Evolutionary conservation across 2,888 invertebrate species (phyloP), one percentile per base, ranked within the genome.

Genomic region (Melikaiella ostensackeni): DNA sequence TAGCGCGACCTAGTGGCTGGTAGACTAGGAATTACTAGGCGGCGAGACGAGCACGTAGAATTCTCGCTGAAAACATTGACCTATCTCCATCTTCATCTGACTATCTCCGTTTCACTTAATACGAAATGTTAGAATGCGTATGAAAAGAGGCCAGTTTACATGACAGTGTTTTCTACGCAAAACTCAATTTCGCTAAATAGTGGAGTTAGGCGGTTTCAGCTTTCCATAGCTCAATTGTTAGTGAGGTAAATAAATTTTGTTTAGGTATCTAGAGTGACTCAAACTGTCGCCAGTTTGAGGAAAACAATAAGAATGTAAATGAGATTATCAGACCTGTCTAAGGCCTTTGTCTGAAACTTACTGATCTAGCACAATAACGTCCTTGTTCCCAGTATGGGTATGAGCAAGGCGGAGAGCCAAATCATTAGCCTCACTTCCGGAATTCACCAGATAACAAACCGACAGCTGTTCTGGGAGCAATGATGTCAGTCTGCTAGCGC

Each of bases 371-470:
- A 98, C 96, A 87, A 99, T 96, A 84, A 98, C 94, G 91, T 99
- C 98, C 86, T 95, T 94, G 82, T 96, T 95, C 87, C 96, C 95
- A 1, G 99, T 99, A 91, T 98, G 96, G 76, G 97, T 95, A 80
- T 96, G 94, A 0, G 99, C 98, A 80, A 99, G 93, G 79, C 99
- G 94, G 59, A 99, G 92, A 0, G 99, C 99, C 85, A 99, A 94
- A 92, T 99, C 99, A 91, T 99, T 99, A 11, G 99, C 99, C 92
- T 99, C 99, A 8, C 99, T 99, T 13, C 99, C 99, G 0, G 99
- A 99, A 92, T 99, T 99, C 76, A 98, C 98, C 90, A 99, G 96
- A 93, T 96, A 99, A 88, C 98, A 98, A 6, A 98, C 97, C 24
- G 97, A 96, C 55, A 99, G 93, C 42, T 94, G 93, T 77, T 95